Evolutionary conservation across 2,797 vertebrate species (phyloP).

Genomic region (Sebastes nivosus): DNA sequence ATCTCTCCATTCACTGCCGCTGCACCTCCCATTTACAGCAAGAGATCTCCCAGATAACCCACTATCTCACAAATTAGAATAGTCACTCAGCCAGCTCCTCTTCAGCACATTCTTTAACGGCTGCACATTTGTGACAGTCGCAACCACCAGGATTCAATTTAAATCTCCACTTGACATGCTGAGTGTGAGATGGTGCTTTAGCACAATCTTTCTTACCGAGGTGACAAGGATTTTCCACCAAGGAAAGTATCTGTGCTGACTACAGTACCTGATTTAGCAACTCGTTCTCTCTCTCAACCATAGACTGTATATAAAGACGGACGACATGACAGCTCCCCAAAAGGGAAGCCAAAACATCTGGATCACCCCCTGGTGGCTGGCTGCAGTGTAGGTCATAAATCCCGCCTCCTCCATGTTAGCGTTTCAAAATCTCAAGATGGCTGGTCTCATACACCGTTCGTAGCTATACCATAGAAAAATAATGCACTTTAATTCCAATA

Average conservation of each 20-base stretch:
- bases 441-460: no score
- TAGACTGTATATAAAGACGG: no score
- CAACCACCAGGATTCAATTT: slow-evolving; percentile 61
- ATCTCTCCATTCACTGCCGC: slow-evolving; percentile 46
- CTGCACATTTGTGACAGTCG: slow-evolving; percentile 62
- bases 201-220: slow-evolving; percentile 30
- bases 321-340: no score
- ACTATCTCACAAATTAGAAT: slow-evolving; percentile 70
- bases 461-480: no score
- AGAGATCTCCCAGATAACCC: slow-evolving; percentile 70
- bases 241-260: background rate
- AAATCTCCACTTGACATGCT: slow-evolving; percentile 67
- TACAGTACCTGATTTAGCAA: background rate
- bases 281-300: background rate
- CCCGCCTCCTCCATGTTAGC: no score
- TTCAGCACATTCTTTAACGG: slow-evolving; percentile 57
- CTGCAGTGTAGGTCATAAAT: no score
- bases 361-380: no score
- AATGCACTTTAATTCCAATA: no score
- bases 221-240: slow-evolving; percentile 32
- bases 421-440: no score
- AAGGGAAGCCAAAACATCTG: no score
- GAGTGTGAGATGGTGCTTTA: slow-evolving; percentile 43
- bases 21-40: slow-evolving; percentile 58
- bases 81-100: slow-evolving; percentile 64